Evolutionary conservation across 2,888 invertebrate genomes (phyloP), one percentile per base, ranked within the genome.

Genomic region (Drosophila crucigera): DNA sequence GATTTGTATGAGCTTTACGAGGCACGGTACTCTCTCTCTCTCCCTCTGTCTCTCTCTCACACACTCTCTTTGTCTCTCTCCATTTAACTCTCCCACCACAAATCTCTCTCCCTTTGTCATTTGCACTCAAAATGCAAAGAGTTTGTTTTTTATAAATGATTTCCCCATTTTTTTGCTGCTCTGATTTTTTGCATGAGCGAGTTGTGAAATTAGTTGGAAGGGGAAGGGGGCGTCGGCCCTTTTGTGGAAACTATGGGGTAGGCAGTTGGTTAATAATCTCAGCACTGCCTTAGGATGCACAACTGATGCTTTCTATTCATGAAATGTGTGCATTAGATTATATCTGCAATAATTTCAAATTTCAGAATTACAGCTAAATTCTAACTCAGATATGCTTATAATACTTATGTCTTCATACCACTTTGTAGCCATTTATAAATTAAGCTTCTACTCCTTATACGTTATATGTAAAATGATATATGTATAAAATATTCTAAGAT

Each of bases 81-180:
- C 66, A 37, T 60, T 25, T 35, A 22, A 14, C 59, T 59, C 72
- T 71, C 54, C 50, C 52, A 59, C 63, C 52, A 37, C 22, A 47
- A 73, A 76, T 78, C 64, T 64, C 77, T 80, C 69, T 73, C 68
- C 73, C 82, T 80, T 83, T 82, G 83, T 83, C 83, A 82, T 72
- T 82, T 77, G 58, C 81, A 80, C 81, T 83, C 81, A 78, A 74
- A 83, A 70, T 67, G 49, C 62, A 61, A 50, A 76, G 66, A 72
- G 66, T 71, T 79, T 63, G 64, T 64, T 68, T 71, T 64, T 68
- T 69, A 28, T 68, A 28, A 63, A 49, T 62, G 53, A 69, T 75
- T 49, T 59, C 60, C 56, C 61, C 63, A 56, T 66, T 73, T 70
- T 62, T 63, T 56, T 56, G 39, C 37, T 30, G 35, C 19, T 35